Evolutionary conservation across 2,797 vertebrate species (phyloP).

Genomic region (Lagocephalus sceleratus): DNA sequence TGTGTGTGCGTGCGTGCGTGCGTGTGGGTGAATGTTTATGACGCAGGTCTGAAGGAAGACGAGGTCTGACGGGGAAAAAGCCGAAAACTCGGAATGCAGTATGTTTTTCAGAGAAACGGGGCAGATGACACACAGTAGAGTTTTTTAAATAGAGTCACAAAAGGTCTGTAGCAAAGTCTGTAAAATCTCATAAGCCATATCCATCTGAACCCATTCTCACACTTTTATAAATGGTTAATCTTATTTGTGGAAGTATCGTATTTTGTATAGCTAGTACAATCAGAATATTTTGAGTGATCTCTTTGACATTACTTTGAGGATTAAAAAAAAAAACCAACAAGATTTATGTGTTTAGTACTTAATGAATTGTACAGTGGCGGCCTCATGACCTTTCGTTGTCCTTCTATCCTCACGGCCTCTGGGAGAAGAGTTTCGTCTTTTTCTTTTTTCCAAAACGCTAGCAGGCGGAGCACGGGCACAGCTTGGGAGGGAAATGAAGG

Average conservation of each 20-base stretch:
- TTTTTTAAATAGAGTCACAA: slow-evolving; percentile 76
- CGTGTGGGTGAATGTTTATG: slow-evolving; percentile 72
- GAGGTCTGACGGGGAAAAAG: slow-evolving; percentile 53
- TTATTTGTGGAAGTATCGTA: slow-evolving; percentile 79
- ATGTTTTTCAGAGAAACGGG: slow-evolving; percentile 80
- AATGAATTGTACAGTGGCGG: slow-evolving; percentile 77
- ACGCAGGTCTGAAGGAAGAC: slow-evolving; percentile 46
- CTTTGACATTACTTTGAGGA: slow-evolving; percentile 71
- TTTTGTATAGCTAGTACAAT: slow-evolving; percentile 79
- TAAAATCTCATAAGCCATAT: slow-evolving; percentile 83
- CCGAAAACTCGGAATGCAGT: slow-evolving; percentile 65
- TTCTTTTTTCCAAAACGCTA: slow-evolving; percentile 50
- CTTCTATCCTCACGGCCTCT: slow-evolving; percentile 65
- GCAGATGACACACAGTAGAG: slow-evolving; percentile 71
- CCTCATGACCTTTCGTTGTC: slow-evolving; percentile 73
- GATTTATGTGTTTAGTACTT: slow-evolving; percentile 72
- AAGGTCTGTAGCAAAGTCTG: slow-evolving; percentile 84
- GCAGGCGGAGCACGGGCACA: slow-evolving; percentile 25
- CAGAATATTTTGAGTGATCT: slow-evolving; percentile 75
- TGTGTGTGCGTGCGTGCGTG: slow-evolving; percentile 64
- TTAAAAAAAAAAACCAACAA: slow-evolving; percentile 50
- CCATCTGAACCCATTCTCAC: slow-evolving; percentile 68
- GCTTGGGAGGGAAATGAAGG: slow-evolving; percentile 62
- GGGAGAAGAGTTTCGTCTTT: slow-evolving; percentile 49
- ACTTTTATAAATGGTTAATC: slow-evolving; percentile 75